Evolutionary conservation across 2,797 vertebrate genomes (phyloP), one percentile per base, ranked within the genome.

Genomic region (Rhodeus uyekii): DNA sequence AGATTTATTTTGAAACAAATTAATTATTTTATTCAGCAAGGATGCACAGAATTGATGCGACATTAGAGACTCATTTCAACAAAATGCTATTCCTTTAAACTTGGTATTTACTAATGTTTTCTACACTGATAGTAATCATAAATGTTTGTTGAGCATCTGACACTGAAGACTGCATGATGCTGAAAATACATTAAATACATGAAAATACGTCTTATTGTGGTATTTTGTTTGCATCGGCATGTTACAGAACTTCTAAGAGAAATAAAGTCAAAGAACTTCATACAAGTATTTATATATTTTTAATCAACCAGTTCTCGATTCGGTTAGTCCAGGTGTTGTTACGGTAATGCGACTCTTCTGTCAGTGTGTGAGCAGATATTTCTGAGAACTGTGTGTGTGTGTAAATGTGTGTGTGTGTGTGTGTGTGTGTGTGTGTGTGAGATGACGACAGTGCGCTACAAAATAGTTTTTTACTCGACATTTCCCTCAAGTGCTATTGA

Each of bases 291-390:
- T n/a, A n/a, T 34, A n/a, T 76, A 24, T 39, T 22, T 32, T 42
- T 29, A 12, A 38, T 14, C 36, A n/a, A 14, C 16, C 29, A 8
- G 29, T 34, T 63, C 16, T 61, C 3, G 24, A 60, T 27, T 42
- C 7, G 14, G n/a, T 58, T 14, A 16, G 27, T 60, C 58, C 58
- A 60, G 58, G 50, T 75, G 34, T 80, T 72, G 34, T 82, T 86
- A 78, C 85, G 63, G 75, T 68, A 85, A 83, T n/a, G 67, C 13
- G 80, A 84, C 80, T 85, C 81, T 24, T 42, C 44, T 65, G 80
- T 78, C 27, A 61, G 77, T 81, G 79, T 78, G 63, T 39, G 55
- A 80, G 48, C 61, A 78, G 58, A 78, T 77, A 64, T n/a, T 48
- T 4, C 32, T 19, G 6, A 19, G 36, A 60, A 39, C 14, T 13